Base-by-base conservation (phyloP, 1,140 invertebrate genomes). In the Octopus sinensis region DNA sequence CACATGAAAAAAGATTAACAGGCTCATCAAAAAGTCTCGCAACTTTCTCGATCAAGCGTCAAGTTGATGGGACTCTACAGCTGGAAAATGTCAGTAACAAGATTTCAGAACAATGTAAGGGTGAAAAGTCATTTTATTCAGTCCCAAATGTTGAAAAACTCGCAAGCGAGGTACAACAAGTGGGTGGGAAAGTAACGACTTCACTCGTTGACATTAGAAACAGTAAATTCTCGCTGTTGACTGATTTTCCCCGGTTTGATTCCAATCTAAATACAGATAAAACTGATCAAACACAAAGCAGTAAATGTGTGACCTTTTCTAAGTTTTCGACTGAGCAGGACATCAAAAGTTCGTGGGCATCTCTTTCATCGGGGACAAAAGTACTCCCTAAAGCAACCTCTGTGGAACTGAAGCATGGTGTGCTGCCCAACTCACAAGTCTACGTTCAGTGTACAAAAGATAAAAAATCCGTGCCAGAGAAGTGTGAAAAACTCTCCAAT, bases 341-440 rank as follows among this genome's bases (percentile, higher is more conserved):
- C 17, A 23, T 73, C 30, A 73, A 73, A 73, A 73, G 9, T 73
- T 73, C 30, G 4, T 13, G 30, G 5, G 13, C 13, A 73, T 73
- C 68, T 73, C 68, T 73, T 73, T 23, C 13, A 6, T 13, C 17
- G 6, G 68, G 30, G 17, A 7, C 9, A 6, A 73, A 73, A 23
- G 68, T 13, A 6, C 7, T 73, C 6, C 17, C 17, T n/a, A 73
- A 73, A 73, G 17, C 68, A 73, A 73, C 68, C 17, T 73, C 68
- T n/a, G 68, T 73, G 68, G 68, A 73, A 73, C 68, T 73, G 4
- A 73, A 73, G 68, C 68, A 13, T 73, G 68, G 68, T 73, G 68
- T 73, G 68, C 68, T 73, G 68, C 68, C 68, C 68, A 73, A 73
- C 68, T 73, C 68, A 17, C 17, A 73, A 73, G 30, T 23, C 4